Base-by-base conservation (phyloP, 2,113 vertebrate species). In the Neolamprologus variostigma region DNA sequence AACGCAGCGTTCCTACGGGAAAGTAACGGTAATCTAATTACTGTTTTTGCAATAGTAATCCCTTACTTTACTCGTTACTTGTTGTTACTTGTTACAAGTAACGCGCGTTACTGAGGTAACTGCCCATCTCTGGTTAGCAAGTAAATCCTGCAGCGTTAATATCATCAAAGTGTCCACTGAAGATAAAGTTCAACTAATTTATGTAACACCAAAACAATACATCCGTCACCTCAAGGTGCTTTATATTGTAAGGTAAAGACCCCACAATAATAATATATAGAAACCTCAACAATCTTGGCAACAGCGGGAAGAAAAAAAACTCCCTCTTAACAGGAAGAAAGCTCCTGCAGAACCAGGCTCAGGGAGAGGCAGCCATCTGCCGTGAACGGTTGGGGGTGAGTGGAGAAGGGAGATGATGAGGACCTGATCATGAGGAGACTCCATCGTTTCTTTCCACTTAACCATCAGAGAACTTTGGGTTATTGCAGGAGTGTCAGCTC, bases 381-480 rank as follows among this genome's bases (percentile, higher is more conserved):
- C 0, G 8, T 31, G 13, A 59, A 1, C 3, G 55, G 55, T 59
- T 2, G 26, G 0, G 10, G 51, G 51, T 54, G 26, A 31, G 57
- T 17, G 57, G 5, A 31, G 57, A 28, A 31, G 55, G 14, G 13
- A 28, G 13, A 28, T 16, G 23, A 57, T 28, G 55, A 28, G 55
- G 26, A 31, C 55, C 35, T 40, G 63, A 68, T 40, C 19, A 40
- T 40, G 11, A 40, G 11, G n/a, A 68, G 4, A 21, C 63, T 40
- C 33, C 35, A 3, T 23, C 1, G 2, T 68, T 14, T 21, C 63
- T 4, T 55, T 55, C 21, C 35, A 23, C 19, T 21, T 68, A 40
- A 40, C 19, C 4, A 13, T 40, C n/a, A 71, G 35, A 42, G n/a
- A 71, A 71, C n/a, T 16, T 21, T 40, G 19, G 3, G 0, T 68